Evolutionary conservation across 2,888 invertebrate genomes (phyloP).

Genomic region (Drosophila macrothrix): DNA sequence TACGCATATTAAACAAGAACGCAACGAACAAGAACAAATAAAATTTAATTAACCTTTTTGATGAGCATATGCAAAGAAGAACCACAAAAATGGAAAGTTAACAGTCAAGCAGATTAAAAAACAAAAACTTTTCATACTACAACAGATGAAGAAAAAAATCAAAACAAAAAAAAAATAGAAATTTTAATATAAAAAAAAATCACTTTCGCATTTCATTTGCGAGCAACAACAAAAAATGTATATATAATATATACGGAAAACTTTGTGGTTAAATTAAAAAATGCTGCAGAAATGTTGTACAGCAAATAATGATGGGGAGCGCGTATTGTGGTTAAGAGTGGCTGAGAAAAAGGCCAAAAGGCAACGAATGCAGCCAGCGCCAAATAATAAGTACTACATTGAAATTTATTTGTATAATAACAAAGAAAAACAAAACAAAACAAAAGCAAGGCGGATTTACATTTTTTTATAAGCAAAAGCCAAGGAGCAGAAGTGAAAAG

Average conservation of each 20-base stretch:
- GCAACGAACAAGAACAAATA: constrained; percentile 36
- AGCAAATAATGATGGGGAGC: constrained; percentile 60
- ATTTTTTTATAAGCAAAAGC: constrained; percentile 34
- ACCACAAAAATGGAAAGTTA: constrained; percentile 54
- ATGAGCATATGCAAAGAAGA: constrained; percentile 36
- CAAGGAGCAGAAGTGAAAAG: constrained; percentile 5
- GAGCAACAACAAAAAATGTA: constrained; percentile 36
- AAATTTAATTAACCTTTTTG: constrained; percentile 70
- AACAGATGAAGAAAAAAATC: neutral
- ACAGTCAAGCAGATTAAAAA: constrained; percentile 68
- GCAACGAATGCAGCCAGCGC: constrained; percentile 45
- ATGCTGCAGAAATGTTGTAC: constrained; percentile 54
- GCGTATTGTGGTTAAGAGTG: constrained; percentile 49
- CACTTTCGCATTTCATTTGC: constrained; percentile 72
- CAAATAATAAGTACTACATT: constrained; percentile 61
- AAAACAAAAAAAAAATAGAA: constrained; percentile 2
- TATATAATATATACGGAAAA: constrained; percentile 52
- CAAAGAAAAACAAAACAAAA: constrained; percentile 20
- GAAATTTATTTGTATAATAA: constrained; percentile 64
- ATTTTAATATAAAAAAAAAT: constrained; percentile 65
- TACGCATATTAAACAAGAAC: constrained; percentile 45
- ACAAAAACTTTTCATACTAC: constrained; percentile 56
- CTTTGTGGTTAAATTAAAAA: constrained; percentile 78
- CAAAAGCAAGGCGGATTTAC: constrained; percentile 63
- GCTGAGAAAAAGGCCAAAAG: constrained; percentile 17